A percentile compares a stretch with the other conserved stretches of the same genome.
phyloP scores from a whole-genome alignment of 2,888 invertebrate species.

The Drosophila peninsularis region DNA sequence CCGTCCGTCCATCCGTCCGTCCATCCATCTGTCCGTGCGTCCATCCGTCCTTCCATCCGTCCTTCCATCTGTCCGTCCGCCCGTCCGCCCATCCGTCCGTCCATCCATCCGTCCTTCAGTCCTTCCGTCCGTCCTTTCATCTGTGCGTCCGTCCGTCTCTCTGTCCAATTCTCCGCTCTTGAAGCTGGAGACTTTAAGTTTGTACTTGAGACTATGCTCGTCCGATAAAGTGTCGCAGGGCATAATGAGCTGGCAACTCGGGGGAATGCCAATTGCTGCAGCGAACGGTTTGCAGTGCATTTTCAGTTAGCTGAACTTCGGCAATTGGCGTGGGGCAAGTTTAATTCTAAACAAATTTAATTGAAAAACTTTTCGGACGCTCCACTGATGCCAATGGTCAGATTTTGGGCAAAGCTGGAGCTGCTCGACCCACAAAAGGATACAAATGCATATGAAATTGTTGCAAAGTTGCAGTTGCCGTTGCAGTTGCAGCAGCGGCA shows the following conservation, averaged over 20 bases:
- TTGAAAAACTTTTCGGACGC: slow-evolving; percentile 72
- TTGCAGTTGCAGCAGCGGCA: slow-evolving; percentile 5
- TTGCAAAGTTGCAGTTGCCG: slow-evolving; percentile 57
- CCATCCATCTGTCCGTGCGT: too few species aligned
- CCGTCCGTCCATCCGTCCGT: too few species aligned
- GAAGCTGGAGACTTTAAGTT: too few species aligned
- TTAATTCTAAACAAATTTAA: slow-evolving; percentile 79
- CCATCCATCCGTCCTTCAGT: too few species aligned
- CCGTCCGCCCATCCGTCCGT: too few species aligned
- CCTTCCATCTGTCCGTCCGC: too few species aligned
- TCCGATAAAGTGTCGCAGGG: background rate
- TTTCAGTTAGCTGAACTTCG: slow-evolving; percentile 55
- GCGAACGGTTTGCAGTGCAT: slow-evolving; percentile 26
- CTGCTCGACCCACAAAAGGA: slow-evolving; percentile 48
- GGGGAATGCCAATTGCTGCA: slow-evolving; percentile 14
- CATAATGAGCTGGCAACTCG: slow-evolving; percentile 1
- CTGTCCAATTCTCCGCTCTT: too few species aligned
- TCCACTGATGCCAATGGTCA: slow-evolving; percentile 62
- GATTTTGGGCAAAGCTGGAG: slow-evolving; percentile 53
- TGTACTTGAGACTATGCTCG: too few species aligned
- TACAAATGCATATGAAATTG: slow-evolving; percentile 75
- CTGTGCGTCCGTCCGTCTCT: too few species aligned
- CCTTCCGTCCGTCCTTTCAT: too few species aligned
- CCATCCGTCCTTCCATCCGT: too few species aligned
- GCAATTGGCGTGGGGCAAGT: slow-evolving; percentile 60